A percentile compares a stretch with the other conserved stretches of the same genome.
Conservation (phyloP, 2,113 vertebrate species). For the Pachyramphus minor region DNA sequence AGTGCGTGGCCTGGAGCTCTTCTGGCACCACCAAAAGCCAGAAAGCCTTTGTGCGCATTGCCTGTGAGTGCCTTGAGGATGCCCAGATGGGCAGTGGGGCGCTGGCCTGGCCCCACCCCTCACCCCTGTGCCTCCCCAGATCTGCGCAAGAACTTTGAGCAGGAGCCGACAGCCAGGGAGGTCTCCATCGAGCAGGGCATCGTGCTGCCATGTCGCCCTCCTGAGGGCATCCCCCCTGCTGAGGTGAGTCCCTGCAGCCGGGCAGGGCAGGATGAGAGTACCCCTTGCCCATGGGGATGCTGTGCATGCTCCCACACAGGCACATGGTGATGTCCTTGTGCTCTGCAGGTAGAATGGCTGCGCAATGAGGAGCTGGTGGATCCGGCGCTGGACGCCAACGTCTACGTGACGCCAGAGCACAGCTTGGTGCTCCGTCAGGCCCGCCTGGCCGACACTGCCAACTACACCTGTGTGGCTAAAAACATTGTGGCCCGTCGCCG, state of each 20-base stretch:
- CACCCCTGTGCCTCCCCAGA: conserved; percentile 71
- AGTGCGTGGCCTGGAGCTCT: conserved; percentile 98
- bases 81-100: accelerated
- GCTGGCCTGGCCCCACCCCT: accelerated
- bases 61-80: conserved; percentile 81
- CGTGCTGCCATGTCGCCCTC: conserved; percentile 90
- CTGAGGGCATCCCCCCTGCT: conserved; percentile 90
- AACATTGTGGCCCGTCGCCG: conserved; percentile 96
- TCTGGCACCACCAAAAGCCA: conserved; percentile 98
- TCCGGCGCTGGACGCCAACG: conserved; percentile 86
- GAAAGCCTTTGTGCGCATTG: conserved; percentile 93
- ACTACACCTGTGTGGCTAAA: conserved; percentile 98
- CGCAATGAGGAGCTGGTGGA: conserved; percentile 92
- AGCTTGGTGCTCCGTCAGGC: conserved; percentile 94
- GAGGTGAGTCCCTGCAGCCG: conserved; percentile 79
- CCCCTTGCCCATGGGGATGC: accelerated
- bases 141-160: conserved; percentile 97
- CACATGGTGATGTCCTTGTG: not conserved
- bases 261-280: not conserved
- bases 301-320: accelerated
- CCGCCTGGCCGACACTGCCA: conserved; percentile 92
- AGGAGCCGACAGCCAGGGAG: conserved; percentile 91
- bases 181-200: conserved; percentile 95
- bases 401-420: conserved; percentile 89
- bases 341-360: conserved; percentile 92